A percentile compares a stretch with the other conserved stretches of the same genome.
These are phyloP conservation scores for Mongoloraphidia duomilia DNA, from an alignment of 2,888 invertebrate species.

Conservation along the genomic window DNA sequence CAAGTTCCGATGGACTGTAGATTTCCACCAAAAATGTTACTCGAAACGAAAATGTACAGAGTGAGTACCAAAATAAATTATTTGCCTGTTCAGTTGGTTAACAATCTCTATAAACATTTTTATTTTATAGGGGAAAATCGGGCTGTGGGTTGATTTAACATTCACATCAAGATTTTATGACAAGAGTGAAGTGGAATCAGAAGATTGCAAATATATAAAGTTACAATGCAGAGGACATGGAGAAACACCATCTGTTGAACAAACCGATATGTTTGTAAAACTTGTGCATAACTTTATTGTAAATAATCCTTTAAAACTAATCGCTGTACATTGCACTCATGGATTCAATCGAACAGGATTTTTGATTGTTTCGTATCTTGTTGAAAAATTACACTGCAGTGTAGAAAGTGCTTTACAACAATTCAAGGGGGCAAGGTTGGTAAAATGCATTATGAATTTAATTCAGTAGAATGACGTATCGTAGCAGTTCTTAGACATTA, in stretches of 20 bases:
- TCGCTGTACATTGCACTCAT: conserved; percentile 91
- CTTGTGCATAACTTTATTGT: conserved; percentile 65
- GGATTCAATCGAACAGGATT: conserved; percentile 98
- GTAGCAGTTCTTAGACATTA: too few species aligned
- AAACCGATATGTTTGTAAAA: conserved; percentile 69
- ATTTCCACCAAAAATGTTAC: conserved; percentile 80
- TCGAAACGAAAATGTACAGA: conserved; percentile 29
- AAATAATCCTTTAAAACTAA: conserved; percentile 61
- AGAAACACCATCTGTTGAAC: conserved; percentile 77
- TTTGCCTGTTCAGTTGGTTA: background rate
- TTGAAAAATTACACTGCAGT: conserved; percentile 68
- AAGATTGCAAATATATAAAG: conserved; percentile 74
- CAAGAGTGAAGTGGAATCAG: conserved; percentile 57
- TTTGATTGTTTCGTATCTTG: conserved; percentile 79
- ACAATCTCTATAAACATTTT: conserved; percentile 1
- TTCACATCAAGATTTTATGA: conserved; percentile 90
- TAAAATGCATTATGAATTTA: too few species aligned
- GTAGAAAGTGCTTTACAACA: conserved; percentile 68
- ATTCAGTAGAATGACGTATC: too few species aligned
- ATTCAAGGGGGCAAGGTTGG: conserved; percentile 55
- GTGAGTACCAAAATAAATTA: background rate
- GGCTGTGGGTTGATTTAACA: conserved; percentile 93
- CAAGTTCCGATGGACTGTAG: conserved; percentile 71
- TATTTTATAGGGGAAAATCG: conserved; percentile 58
- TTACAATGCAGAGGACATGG: conserved; percentile 83